These are phyloP conservation scores for Carassius auratus DNA, from an alignment of 2,113 vertebrate species.

Conservation along the genomic window DNA sequence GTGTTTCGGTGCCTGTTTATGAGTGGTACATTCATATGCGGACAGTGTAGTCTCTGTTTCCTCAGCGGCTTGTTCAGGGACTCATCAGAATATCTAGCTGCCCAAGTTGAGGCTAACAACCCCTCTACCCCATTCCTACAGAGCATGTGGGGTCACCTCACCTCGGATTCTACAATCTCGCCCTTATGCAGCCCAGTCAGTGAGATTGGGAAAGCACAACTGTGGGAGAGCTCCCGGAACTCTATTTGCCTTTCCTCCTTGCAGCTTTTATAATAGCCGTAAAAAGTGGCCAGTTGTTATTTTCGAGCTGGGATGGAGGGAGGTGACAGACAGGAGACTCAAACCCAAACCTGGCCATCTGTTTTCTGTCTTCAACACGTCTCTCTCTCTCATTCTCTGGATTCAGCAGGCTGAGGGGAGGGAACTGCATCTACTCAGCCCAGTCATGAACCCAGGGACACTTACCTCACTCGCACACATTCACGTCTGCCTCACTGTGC, in stretches of 20 bases:
- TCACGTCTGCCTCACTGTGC: neutral
- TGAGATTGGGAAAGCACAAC: slow-evolving; percentile 3
- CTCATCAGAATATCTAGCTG: slow-evolving; percentile 18
- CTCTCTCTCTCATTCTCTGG: neutral
- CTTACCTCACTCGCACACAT: slow-evolving; percentile 28
- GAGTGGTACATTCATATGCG: slow-evolving; percentile 12
- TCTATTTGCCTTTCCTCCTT: slow-evolving; percentile 57
- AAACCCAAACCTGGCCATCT: slow-evolving; percentile 65
- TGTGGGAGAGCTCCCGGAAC: neutral
- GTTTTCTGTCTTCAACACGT: slow-evolving; percentile 63
- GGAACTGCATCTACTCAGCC: slow-evolving; percentile 31
- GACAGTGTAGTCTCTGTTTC: slow-evolving; percentile 27
- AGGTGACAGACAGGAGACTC: slow-evolving; percentile 51
- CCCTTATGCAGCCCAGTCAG: slow-evolving; percentile 34
- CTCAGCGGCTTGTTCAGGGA: neutral
- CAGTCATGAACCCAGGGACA: slow-evolving; percentile 46
- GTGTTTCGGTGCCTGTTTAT: slow-evolving; percentile 51
- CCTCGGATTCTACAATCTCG: slow-evolving; percentile 39
- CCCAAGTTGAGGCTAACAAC: neutral
- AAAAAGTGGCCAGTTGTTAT: slow-evolving; percentile 67
- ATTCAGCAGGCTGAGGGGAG: slow-evolving; percentile 57
- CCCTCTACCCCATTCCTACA: neutral
- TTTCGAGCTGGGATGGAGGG: slow-evolving; percentile 51
- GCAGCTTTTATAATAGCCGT: slow-evolving; percentile 58
- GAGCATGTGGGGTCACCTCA: slow-evolving; percentile 44